Base-by-base conservation (phyloP, 1,140 invertebrate genomes). In the Paramacrobiotus metropolitanus region DNA sequence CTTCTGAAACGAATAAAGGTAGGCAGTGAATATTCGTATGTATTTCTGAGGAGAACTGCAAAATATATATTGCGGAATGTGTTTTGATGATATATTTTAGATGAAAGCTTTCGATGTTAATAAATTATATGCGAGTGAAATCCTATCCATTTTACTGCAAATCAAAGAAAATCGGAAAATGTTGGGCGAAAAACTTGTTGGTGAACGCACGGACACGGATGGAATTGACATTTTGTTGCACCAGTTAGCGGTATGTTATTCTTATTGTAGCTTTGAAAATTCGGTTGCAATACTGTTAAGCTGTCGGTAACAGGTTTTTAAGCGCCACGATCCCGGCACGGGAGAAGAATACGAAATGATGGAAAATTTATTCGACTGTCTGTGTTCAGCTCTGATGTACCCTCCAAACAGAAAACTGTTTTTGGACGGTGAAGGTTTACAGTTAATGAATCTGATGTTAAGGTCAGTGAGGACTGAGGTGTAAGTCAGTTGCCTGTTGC, bases 331-430 rank as follows among this genome's bases (percentile, higher is more conserved):
- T 77, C 93, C 93, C 1, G 77, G 75, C 59, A 82, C 81, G 61
- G 80, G 80, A 9, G 92, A 98, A 73, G 94, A 99, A 73, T 82
- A 87, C 68, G 95, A 99, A 75, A 85, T 91, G 69, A 97, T 99
- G 92, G 93, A 97, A 72, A 98, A 98, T 76, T 75, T 99, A 48
- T 99, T 98, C 70, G 86, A 97, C 71, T 83, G 83, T 65, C 75
- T 99, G 20, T 98, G 94, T 72, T 94, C 90, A 15, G 82, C 87
- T 63, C 77, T 99, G 59, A 85, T 96, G 81, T 79, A 83, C 61
- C 76, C 82, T 3, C 73, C 81, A 60, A 99, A 99, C 74, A 79
- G 90, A 63, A 86, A 91, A 60, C 79, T 83, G 62, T 99, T 99
- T 73, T 75, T 98, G 18, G 81, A 85, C 66, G 91, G 89, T 0